A percentile compares a stretch with the other conserved stretches of the same genome.
Conservation (phyloP, 2,113 vertebrate species). For the Tenebrosternarchus preto region DNA sequence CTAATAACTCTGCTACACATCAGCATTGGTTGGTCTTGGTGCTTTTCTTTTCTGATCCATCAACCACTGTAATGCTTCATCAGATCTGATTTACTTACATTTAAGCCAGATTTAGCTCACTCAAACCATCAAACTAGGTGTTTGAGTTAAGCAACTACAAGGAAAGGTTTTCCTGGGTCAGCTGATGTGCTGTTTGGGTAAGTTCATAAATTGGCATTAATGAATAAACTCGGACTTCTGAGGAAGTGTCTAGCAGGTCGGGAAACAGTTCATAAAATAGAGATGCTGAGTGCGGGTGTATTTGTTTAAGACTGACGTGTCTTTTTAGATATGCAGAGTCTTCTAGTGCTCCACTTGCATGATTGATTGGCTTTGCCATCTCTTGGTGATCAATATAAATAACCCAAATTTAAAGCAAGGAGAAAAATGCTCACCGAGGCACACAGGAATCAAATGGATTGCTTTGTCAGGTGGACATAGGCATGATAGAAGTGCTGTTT, state of each 20-base stretch:
- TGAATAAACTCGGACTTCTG: background rate
- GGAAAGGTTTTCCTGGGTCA: background rate
- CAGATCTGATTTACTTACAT: too few species aligned
- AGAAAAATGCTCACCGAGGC: constrained; percentile 44
- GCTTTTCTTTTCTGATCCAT: too few species aligned
- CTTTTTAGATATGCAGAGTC: constrained; percentile 24
- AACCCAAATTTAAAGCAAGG: constrained; percentile 49
- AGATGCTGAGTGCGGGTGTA: constrained; percentile 13
- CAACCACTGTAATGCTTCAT: too few species aligned
- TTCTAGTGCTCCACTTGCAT: constrained; percentile 21
- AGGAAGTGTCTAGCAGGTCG: constrained; percentile 1
- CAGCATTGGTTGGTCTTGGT: too few species aligned
- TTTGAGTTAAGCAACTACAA: background rate
- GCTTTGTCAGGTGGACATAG: constrained; percentile 44
- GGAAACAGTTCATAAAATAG: constrained; percentile 16
- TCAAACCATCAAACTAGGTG: background rate
- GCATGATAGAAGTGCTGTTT: constrained; percentile 42
- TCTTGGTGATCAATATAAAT: constrained; percentile 53
- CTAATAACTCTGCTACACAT: too few species aligned
- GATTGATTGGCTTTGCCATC: constrained; percentile 54
- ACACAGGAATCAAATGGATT: constrained; percentile 47
- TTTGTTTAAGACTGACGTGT: constrained; percentile 31
- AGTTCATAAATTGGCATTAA: background rate
- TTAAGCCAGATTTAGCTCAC: too few species aligned
- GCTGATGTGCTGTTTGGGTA: background rate